Conservation (phyloP, 2,797 vertebrate species). For the Crenichthys baileyi region DNA sequence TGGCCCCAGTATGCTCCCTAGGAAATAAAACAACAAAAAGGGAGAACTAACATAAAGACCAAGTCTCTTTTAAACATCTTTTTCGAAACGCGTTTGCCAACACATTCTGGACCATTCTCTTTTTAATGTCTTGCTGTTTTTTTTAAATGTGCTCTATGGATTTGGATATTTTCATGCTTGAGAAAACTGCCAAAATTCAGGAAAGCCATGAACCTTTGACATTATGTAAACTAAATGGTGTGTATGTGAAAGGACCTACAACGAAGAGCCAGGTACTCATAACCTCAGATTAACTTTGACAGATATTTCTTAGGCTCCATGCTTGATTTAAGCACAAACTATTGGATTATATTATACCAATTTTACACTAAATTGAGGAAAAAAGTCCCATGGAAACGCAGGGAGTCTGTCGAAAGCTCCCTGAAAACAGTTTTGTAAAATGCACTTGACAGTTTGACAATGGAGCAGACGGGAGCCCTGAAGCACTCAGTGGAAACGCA, state of each 20-base stretch:
- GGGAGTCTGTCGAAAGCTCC: not conserved
- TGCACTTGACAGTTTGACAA: not conserved
- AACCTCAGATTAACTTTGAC: not conserved
- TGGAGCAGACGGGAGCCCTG: not conserved
- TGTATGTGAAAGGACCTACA: not conserved
- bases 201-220: not conserved
- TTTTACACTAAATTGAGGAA: not conserved
- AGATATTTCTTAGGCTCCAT: not conserved
- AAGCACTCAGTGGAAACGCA: not conserved
- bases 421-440: not conserved
- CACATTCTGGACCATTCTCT: too few species aligned
- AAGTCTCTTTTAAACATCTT: not conserved
- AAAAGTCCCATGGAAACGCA: not conserved
- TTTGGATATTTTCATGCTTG: too few species aligned
- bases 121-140: not conserved
- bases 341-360: not conserved
- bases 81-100: too few species aligned
- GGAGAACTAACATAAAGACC: not conserved
- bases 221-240: not conserved
- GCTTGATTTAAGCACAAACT: not conserved
- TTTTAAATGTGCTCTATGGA: not conserved
- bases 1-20: slow-evolving; percentile 92
- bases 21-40: slow-evolving; percentile 13
- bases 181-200: not conserved
- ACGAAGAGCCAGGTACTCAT: not conserved